These are phyloP conservation scores for Calvadosia cruxmelitensis DNA, from an alignment of 30 jellyfish, hydroid and myxozoan species.

Conservation along the genomic window DNA sequence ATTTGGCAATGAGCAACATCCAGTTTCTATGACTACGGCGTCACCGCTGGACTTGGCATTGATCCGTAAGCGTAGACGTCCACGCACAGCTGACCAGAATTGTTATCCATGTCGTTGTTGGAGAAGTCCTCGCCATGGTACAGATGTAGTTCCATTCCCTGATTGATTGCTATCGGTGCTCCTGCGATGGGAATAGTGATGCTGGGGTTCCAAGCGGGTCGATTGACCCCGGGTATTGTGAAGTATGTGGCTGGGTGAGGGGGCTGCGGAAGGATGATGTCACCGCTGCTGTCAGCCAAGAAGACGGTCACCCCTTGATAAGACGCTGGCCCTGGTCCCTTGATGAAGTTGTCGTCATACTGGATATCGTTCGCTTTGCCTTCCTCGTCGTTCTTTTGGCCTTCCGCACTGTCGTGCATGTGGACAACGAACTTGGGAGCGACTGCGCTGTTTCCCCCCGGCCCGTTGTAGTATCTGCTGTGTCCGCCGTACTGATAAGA, in stretches of 20 bases:
- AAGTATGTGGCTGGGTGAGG: background rate
- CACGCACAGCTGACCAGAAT: background rate
- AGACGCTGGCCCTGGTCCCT: background rate
- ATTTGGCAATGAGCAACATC: no score
- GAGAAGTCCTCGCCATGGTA: background rate
- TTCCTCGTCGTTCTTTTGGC: background rate
- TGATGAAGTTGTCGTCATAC: background rate
- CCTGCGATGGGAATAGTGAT: background rate
- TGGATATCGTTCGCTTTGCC: background rate
- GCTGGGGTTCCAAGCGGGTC: background rate
- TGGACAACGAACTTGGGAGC: background rate
- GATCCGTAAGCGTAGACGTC: background rate
- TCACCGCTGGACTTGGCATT: no score
- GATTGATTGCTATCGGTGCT: background rate
- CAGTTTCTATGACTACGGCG: no score
- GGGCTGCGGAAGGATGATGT: background rate
- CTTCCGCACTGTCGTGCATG: background rate
- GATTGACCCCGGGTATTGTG: background rate
- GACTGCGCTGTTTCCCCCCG: background rate
- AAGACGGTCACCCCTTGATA: background rate
- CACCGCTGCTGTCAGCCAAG: background rate
- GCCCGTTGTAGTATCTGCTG: background rate
- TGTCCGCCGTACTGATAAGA: background rate
- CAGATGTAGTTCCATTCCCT: background rate
- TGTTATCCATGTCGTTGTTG: background rate